Evolutionary conservation across 2,888 invertebrate species (phyloP), one percentile per base, ranked within the genome.

Genomic region (Erebia epiphron): DNA sequence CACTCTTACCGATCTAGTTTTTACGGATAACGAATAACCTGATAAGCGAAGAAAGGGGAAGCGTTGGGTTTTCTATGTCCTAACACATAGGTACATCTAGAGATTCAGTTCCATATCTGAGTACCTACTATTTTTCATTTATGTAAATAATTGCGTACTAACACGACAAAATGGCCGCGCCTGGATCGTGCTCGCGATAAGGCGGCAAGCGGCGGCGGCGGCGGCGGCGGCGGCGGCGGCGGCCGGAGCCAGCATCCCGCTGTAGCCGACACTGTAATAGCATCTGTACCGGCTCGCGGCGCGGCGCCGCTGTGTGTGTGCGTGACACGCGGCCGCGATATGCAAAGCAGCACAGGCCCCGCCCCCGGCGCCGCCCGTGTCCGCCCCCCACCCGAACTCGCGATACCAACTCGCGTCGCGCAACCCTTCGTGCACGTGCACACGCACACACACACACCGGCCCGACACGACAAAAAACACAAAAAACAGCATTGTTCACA

Each of bases 331-430:
- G 11, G 54, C 18, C 46, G 46, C 61, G 18, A 11, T 62, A 62
- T 62, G 62, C 62, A 62, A 62, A 62, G 49, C 49, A 62, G 62
- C 21, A 21, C 11, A n/a, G 10, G 41, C 61, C 46, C 61, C 46
- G 61, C 60, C 60, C 58, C 61, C 16, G 62, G 62, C 49, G 46
- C 62, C 62, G 62, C 62, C 62, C 46, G 13, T 46, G 18, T 8
- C 43, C 41, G 10, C 8, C 14, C n/a, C 2, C 35, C 60, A 57
- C 0, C 13, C 21, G 26, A 10, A 2, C 8, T 2, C 11, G 56
- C 56, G 21, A n/a, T 7, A 1, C 5, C 56, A 11, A 16, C 54
- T 7, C 54, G 21, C 18, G 5, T 0, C 11, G 35, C 14, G n/a
- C 58, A 26, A 52, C 52, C 52, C 52, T 52, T 52, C 54, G 54